These are phyloP conservation scores for Drosophila repletoides DNA, from an alignment of 1,140 invertebrate genomes.

Conservation along the genomic window DNA sequence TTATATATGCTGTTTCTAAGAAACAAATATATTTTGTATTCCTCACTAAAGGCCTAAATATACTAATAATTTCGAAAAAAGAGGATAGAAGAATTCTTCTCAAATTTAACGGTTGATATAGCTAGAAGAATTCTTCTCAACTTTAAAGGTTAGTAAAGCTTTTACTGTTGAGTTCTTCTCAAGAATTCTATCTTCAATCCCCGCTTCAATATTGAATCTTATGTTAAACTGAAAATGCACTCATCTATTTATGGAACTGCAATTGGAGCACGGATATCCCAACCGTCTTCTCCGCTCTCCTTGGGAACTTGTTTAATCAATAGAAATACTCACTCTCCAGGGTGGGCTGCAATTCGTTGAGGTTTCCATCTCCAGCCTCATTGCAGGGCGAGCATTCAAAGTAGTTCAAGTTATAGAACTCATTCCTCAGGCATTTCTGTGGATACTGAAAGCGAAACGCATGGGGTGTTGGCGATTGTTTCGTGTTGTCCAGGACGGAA, in stretches of 20 bases:
- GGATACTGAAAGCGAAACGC: conserved; percentile 58
- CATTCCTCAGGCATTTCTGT: conserved; percentile 56
- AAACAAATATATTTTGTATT: too few species aligned
- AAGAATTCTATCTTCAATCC: too few species aligned
- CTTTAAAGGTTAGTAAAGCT: too few species aligned
- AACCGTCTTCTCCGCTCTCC: background rate
- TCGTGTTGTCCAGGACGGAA: conserved; percentile 9
- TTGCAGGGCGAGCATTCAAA: conserved; percentile 66
- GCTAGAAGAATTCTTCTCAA: too few species aligned
- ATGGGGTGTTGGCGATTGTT: conserved; percentile 46
- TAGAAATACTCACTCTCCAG: conserved; percentile 69
- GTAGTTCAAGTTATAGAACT: conserved; percentile 76
- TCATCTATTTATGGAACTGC: background rate
- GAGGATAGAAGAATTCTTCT: too few species aligned
- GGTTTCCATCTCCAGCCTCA: conserved; percentile 29
- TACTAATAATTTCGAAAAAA: too few species aligned
- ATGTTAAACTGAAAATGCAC: background rate
- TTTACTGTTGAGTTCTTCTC: too few species aligned
- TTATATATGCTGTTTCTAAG: too few species aligned
- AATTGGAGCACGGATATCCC: conserved; percentile 1
- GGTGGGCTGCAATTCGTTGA: conserved; percentile 59
- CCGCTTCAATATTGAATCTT: background rate
- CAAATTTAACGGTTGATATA: too few species aligned
- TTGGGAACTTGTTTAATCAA: conserved; percentile 72
- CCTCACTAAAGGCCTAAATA: too few species aligned